Evolutionary conservation across 2,113 vertebrate species (phyloP).

Genomic region (Hassar affinis): DNA sequence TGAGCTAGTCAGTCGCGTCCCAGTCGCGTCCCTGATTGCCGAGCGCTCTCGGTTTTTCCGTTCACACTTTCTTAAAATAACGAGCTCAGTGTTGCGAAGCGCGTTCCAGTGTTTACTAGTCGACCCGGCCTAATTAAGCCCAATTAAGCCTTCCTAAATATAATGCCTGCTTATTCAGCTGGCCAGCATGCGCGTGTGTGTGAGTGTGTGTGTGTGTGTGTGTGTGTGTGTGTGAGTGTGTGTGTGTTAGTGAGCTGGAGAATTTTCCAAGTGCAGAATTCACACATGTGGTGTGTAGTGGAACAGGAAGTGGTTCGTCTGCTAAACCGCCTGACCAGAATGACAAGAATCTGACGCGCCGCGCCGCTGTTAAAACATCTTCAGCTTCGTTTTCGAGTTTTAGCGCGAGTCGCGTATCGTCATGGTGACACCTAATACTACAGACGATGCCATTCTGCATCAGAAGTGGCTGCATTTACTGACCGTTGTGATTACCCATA

Average conservation of each 20-base stretch:
- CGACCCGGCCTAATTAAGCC: neutral
- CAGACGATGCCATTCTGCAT: neutral
- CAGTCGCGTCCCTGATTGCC: neutral
- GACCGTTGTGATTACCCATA: neutral
- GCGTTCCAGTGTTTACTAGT: constrained; percentile 4
- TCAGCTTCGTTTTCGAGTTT: neutral
- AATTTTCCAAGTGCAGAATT: constrained; percentile 5
- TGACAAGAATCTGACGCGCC: neutral
- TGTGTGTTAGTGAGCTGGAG: neutral
- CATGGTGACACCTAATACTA: neutral
- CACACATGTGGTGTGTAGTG: constrained; percentile 4
- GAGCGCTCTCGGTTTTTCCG: neutral
- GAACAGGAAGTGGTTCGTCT: constrained; percentile 16
- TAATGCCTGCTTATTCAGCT: constrained; percentile 21
- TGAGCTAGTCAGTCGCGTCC: neutral
- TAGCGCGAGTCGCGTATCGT: neutral
- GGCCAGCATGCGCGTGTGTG: neutral
- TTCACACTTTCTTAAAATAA: constrained; percentile 13
- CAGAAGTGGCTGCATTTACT: neutral
- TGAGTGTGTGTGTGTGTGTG: neutral
- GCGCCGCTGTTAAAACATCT: neutral
- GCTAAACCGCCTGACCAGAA: constrained; percentile 10
- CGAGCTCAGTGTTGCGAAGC: neutral
- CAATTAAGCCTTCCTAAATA: constrained; percentile 14
- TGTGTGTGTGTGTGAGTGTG: neutral